phyloP scores from a whole-genome alignment of 1,140 invertebrate genomes.

The Atopsyche davidsoni region DNA sequence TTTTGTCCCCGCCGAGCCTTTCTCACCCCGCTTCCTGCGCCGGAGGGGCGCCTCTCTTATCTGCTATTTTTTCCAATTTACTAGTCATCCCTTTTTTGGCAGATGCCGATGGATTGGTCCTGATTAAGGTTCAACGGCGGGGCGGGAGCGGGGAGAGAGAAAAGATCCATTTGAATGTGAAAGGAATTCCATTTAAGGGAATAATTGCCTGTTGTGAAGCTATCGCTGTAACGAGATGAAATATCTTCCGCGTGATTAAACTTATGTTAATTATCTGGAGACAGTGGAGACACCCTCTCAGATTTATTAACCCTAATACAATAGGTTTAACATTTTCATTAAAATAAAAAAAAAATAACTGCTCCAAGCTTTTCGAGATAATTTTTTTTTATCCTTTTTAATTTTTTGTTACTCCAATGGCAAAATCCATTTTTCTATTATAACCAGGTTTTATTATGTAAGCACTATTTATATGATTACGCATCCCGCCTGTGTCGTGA shows the following conservation, averaged over 20 bases:
- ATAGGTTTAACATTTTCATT: too few relatives aligned
- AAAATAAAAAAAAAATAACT: too few relatives aligned
- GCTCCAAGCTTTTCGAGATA: too few relatives aligned
- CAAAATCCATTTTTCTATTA: too few relatives aligned
- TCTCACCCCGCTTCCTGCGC: conserved; percentile 12
- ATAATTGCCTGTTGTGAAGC: conserved; percentile 14
- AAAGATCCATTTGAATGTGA: conserved; percentile 29
- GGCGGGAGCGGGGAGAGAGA: conserved; percentile 11
- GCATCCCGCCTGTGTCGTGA: too few relatives aligned
- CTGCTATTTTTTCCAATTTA: conserved; percentile 32
- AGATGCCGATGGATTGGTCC: conserved; percentile 31
- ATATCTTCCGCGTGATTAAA: not conserved
- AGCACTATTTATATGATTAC: too few relatives aligned
- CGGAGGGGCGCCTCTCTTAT: conserved; percentile 23
- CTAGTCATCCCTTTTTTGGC: conserved; percentile 31
- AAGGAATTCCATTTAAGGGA: conserved; percentile 25
- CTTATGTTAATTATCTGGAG: too few relatives aligned
- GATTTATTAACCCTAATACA: too few relatives aligned
- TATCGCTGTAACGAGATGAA: not conserved
- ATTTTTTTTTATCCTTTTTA: too few relatives aligned
- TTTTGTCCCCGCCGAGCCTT: conserved; percentile 16
- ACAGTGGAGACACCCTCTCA: too few relatives aligned
- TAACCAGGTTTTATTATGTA: too few relatives aligned
- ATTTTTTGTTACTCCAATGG: too few relatives aligned
- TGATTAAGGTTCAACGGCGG: conserved; percentile 25